phyloP scores from a whole-genome alignment of 1,140 invertebrate genomes.

The Saccostrea cuccullata region DNA sequence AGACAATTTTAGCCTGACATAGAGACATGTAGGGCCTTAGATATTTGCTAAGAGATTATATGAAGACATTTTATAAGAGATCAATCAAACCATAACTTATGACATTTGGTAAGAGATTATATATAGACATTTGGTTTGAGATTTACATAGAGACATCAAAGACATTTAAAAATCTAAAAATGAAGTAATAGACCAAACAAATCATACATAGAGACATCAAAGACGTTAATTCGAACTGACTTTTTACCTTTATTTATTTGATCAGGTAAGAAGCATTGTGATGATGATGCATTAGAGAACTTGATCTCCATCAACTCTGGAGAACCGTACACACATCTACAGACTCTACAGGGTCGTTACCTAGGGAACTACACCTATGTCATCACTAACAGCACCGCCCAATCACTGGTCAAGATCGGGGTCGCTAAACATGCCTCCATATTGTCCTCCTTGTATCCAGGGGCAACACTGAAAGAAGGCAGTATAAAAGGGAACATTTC shows the following conservation, averaged over 20 bases:
- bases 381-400: constrained; percentile 52
- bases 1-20: too few species aligned
- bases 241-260: background rate
- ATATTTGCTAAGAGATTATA: too few species aligned
- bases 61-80: too few species aligned
- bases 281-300: constrained; percentile 58
- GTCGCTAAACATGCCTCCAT: constrained; percentile 55
- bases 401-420: constrained; percentile 53
- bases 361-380: constrained; percentile 59
- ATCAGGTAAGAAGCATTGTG: constrained; percentile 59
- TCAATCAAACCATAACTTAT: too few species aligned
- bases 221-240: background rate
- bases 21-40: too few species aligned
- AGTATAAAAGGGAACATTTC: constrained; percentile 61
- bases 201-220: background rate
- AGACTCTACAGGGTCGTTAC: constrained; percentile 54
- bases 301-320: constrained; percentile 59
- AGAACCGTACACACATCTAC: constrained; percentile 58
- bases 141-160: too few species aligned
- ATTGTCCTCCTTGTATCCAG: constrained; percentile 59
- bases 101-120: too few species aligned
- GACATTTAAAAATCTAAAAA: too few species aligned
- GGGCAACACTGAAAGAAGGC: constrained; percentile 47
- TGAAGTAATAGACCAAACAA: too few species aligned
- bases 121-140: too few species aligned